phyloP scores from a whole-genome alignment of 2,797 vertebrate species.

The Agapornis canus region DNA sequence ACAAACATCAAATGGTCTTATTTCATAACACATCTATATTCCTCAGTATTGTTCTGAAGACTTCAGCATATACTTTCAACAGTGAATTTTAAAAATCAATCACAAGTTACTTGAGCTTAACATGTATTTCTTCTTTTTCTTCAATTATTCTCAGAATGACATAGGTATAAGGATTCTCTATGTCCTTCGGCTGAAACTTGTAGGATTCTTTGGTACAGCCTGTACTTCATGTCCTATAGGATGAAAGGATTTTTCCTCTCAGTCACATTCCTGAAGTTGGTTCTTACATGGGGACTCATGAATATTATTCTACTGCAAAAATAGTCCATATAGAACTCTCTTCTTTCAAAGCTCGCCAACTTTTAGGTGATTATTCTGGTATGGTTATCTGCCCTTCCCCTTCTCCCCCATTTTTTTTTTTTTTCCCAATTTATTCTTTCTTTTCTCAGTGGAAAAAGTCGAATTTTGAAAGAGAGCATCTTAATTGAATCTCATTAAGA shows the following conservation, averaged over 20 bases:
- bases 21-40: not conserved
- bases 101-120: not conserved
- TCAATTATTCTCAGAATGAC: not conserved
- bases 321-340: not conserved
- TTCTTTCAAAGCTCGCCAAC: not conserved
- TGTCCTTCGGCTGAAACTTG: not conserved
- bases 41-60: not conserved
- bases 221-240: not conserved
- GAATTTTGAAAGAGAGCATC: not conserved
- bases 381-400: not conserved
- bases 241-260: not conserved
- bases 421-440: not conserved
- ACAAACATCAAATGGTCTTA: not conserved
- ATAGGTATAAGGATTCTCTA: not conserved
- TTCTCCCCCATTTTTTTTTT: not conserved
- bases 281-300: not conserved
- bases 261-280: not conserved
- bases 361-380: not conserved
- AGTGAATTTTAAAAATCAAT: not conserved
- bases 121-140: not conserved
- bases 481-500: conserved; percentile 1
- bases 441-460: not conserved
- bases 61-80: not conserved
- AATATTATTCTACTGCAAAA: not conserved
- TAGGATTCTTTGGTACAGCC: not conserved